Percentiles rank a stretch among this genome's conserved stretches.
These are phyloP conservation scores for Spisula solida DNA, from an alignment of 2,888 invertebrate species.

Conservation along the genomic window DNA sequence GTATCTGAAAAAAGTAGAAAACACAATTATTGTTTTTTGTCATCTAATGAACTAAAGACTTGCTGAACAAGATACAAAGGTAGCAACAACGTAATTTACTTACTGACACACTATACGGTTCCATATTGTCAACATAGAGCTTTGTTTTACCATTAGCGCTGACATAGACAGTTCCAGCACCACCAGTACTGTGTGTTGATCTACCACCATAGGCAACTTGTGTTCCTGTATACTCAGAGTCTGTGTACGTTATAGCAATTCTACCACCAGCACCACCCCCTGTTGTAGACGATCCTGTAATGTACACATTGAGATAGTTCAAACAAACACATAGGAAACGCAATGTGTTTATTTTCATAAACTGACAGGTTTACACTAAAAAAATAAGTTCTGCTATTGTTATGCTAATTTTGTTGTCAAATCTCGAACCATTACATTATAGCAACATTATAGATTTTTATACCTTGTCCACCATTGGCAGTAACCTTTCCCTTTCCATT, in stretches of 20 bases:
- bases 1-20: neutral
- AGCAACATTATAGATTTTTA: neutral
- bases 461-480: constrained; percentile 78
- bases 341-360: too few species aligned
- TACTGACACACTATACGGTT: constrained; percentile 35
- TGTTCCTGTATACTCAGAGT: constrained; percentile 74
- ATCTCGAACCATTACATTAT: too few species aligned
- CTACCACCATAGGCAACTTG: constrained; percentile 74
- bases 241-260: constrained; percentile 71
- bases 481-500: constrained; percentile 76
- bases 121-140: constrained; percentile 67
- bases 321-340: neutral
- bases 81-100: neutral
- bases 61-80: too few species aligned
- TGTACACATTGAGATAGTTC: neutral
- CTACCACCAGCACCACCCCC: constrained; percentile 79
- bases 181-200: constrained; percentile 71
- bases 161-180: constrained; percentile 79
- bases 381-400: too few species aligned
- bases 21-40: too few species aligned
- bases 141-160: constrained; percentile 63
- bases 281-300: constrained; percentile 53
- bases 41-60: too few species aligned
- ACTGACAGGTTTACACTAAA: too few species aligned
- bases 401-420: neutral